A percentile compares a stretch with the other conserved stretches of the same genome.
phyloP scores from a whole-genome alignment of 2,113 vertebrate genomes.

The Megaceryle torquata region DNA sequence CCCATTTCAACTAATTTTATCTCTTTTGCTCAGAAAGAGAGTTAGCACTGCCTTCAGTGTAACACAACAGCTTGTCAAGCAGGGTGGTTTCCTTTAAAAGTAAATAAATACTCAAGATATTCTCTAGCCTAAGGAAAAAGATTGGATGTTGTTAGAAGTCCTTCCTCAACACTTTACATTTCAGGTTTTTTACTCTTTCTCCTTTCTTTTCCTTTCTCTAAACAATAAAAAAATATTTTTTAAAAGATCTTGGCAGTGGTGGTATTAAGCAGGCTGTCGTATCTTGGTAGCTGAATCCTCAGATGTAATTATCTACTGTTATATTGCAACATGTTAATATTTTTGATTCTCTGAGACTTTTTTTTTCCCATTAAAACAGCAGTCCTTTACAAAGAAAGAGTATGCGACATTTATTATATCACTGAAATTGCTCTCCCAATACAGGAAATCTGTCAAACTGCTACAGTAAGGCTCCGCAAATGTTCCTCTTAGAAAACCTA shows the following conservation, averaged over 20 bases:
- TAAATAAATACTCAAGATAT: conserved; percentile 52
- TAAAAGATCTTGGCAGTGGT: neutral
- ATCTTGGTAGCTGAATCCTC: neutral
- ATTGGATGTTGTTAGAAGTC: neutral
- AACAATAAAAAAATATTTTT: neutral
- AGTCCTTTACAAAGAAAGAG: neutral
- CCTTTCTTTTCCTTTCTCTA: neutral
- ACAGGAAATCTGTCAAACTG: neutral
- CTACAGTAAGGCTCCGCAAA: neutral
- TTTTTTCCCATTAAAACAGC: neutral
- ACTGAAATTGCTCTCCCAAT: neutral
- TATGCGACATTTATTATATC: neutral
- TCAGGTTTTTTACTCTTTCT: neutral
- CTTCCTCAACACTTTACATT: neutral
- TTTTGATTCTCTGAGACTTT: neutral
- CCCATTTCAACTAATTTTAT: conserved; percentile 58
- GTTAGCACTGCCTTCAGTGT: conserved; percentile 51
- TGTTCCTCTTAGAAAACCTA: neutral
- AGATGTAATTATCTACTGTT: neutral
- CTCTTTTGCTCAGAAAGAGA: conserved; percentile 36
- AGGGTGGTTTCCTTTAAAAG: conserved; percentile 49
- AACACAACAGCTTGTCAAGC: conserved; percentile 69
- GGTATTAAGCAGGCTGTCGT: neutral
- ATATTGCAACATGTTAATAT: neutral
- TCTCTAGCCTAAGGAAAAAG: conserved; percentile 36